A percentile compares a stretch with the other conserved stretches of the same genome.
phyloP scores from a whole-genome alignment of 2,888 invertebrate species.

The Pogonocherus hispidulus region DNA sequence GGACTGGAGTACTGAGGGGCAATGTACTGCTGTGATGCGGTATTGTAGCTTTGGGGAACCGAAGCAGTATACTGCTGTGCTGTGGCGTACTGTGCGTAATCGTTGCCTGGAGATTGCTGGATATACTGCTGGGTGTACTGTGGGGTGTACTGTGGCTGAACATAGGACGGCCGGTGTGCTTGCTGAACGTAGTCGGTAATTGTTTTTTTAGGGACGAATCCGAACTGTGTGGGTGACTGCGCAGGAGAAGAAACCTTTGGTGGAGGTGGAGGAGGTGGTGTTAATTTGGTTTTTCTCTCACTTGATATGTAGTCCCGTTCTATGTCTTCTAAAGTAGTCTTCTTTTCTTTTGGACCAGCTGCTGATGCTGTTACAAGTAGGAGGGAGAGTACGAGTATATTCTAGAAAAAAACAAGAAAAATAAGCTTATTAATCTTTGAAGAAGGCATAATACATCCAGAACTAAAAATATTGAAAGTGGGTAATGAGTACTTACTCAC shows the following conservation, averaged over 20 bases:
- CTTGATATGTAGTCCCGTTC: slow-evolving; percentile 79
- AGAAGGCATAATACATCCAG: too few species aligned
- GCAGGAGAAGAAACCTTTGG: slow-evolving; percentile 30
- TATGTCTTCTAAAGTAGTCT: slow-evolving; percentile 81
- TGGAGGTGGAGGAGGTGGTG: slow-evolving; percentile 39
- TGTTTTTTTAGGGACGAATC: slow-evolving; percentile 59
- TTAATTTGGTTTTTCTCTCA: slow-evolving; percentile 67
- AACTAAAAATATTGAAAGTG: too few species aligned
- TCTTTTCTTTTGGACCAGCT: slow-evolving; percentile 65
- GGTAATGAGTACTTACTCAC: too few species aligned
- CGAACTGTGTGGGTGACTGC: slow-evolving; percentile 58
- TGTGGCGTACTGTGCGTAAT: slow-evolving; percentile 46
- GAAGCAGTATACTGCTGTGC: slow-evolving; percentile 57
- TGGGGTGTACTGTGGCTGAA: slow-evolving; percentile 46
- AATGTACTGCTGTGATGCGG: slow-evolving; percentile 49
- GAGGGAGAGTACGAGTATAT: slow-evolving; percentile 51
- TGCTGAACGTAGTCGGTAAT: slow-evolving; percentile 54
- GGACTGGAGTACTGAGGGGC: slow-evolving; percentile 58
- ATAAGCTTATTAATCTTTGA: too few species aligned
- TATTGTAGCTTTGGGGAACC: slow-evolving; percentile 25
- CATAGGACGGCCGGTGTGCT: slow-evolving; percentile 52
- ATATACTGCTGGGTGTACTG: slow-evolving; percentile 31
- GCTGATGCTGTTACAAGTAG: slow-evolving; percentile 55
- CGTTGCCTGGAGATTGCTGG: slow-evolving; percentile 35
- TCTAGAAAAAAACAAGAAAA: slow-evolving; percentile 56